These are phyloP conservation scores for Falcaria lacertinaria DNA, from an alignment of 2,888 invertebrate species.

Conservation along the genomic window DNA sequence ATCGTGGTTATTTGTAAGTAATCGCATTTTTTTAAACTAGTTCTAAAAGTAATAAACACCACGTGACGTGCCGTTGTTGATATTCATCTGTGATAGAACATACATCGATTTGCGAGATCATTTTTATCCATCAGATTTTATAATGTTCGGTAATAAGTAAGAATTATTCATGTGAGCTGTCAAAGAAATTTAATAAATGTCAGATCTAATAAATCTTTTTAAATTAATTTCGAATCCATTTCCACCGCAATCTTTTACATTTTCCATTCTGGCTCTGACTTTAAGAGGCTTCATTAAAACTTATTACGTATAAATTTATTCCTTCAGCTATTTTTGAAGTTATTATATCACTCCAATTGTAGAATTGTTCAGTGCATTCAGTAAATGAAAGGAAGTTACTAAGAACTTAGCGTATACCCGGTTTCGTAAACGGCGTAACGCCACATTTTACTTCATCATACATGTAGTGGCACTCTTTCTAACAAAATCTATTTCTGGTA, in stretches of 20 bases:
- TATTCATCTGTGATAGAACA: not conserved
- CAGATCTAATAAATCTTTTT: constrained; percentile 15
- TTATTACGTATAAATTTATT: constrained; percentile 31
- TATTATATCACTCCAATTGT: constrained; percentile 18
- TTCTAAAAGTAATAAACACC: constrained; percentile 4
- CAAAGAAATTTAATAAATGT: not conserved
- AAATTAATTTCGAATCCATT: constrained; percentile 23
- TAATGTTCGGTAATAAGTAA: not conserved
- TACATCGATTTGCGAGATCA: too few species aligned
- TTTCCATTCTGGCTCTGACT: constrained; percentile 10
- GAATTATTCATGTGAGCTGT: not conserved
- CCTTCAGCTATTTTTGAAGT: constrained; percentile 20
- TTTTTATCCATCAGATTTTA: constrained; percentile 1
- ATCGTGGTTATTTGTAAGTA: constrained; percentile 3
- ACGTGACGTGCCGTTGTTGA: constrained; percentile 7
- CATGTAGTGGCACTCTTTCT: too few species aligned
- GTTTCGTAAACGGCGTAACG: too few species aligned
- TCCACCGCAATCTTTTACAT: constrained; percentile 22
- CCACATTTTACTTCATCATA: too few species aligned
- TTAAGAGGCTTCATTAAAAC: constrained; percentile 29
- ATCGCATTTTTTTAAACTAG: not conserved
- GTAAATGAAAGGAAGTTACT: constrained; percentile 3
- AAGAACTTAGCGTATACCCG: not conserved
- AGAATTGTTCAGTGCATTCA: constrained; percentile 19
- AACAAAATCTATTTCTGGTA: too few species aligned